Percentiles rank a stretch among this genome's conserved stretches.
Evolutionary conservation across 1,140 invertebrate genomes (phyloP).

Genomic region (Aricia agestis): DNA sequence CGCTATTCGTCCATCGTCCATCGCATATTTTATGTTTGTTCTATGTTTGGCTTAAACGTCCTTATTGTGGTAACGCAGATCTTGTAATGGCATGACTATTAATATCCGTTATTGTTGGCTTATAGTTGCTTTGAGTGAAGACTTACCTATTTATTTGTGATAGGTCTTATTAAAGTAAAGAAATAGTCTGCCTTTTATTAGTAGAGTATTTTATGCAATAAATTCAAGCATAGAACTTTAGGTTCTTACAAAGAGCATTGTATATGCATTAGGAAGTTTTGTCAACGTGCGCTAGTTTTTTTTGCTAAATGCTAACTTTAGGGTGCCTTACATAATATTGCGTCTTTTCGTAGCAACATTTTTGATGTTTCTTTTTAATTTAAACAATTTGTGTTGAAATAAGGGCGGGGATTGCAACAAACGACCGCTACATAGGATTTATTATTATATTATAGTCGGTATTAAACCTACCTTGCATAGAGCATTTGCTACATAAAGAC

Average conservation of each 20-base stretch:
- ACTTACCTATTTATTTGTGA: not conserved
- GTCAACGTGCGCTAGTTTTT: not conserved
- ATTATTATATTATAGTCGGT: no score
- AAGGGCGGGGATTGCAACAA: no score
- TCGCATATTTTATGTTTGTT: not conserved
- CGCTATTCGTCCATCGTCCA: not conserved
- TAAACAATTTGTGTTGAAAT: no score
- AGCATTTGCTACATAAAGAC: no score
- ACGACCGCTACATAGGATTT: no score
- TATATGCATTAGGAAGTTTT: not conserved
- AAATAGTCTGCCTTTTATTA: not conserved
- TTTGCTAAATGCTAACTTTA: not conserved
- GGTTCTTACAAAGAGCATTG: not conserved
- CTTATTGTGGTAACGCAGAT: not conserved
- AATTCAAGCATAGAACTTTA: not conserved
- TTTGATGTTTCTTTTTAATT: no score
- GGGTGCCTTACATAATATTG: no score
- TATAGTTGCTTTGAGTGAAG: constrained; percentile 2
- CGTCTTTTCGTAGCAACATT: no score
- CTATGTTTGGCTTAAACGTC: not conserved
- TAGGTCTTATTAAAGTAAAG: not conserved
- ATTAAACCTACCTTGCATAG: no score
- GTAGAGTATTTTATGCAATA: not conserved
- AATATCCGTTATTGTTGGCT: not conserved
- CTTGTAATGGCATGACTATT: not conserved